A percentile compares a stretch with the other conserved stretches of the same genome.
phyloP scores from a whole-genome alignment of 2,113 vertebrate genomes.

The Stictonetta naevosa region DNA sequence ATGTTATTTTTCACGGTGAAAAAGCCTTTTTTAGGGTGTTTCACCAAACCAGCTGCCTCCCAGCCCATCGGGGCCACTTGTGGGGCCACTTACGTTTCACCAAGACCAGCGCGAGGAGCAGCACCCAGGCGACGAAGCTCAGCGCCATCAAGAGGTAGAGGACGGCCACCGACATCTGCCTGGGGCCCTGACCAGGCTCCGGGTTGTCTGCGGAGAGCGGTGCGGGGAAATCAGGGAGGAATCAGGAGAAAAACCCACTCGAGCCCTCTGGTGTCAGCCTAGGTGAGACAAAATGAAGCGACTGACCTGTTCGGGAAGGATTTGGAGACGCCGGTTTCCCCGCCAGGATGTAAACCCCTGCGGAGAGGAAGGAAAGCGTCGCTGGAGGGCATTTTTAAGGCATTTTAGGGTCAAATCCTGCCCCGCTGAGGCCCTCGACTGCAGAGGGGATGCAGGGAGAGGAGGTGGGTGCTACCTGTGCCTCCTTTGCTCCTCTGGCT shows the following conservation, averaged over 20 bases:
- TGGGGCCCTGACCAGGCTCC: accelerated
- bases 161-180: neutral
- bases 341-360: neutral
- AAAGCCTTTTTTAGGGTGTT: accelerated
- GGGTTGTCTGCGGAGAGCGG: neutral
- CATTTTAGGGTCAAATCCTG: neutral
- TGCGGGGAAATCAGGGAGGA: neutral
- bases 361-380: neutral
- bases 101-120: neutral
- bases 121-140: neutral
- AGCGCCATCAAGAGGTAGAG: neutral
- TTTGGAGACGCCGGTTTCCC: neutral
- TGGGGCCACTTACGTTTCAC: neutral
- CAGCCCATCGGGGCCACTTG: accelerated
- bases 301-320: neutral
- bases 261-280: accelerated
- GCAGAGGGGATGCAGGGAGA: accelerated
- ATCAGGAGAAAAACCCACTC: accelerated
- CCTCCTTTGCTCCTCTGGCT: neutral
- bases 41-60: neutral
- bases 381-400: neutral
- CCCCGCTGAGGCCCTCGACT: accelerated
- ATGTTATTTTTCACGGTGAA: neutral
- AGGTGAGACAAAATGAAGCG: neutral
- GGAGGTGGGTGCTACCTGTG: neutral